Percentiles rank a stretch among this genome's conserved stretches.
phyloP scores from a whole-genome alignment of 2,113 vertebrate genomes.

The Microcebus tavaratra region DNA sequence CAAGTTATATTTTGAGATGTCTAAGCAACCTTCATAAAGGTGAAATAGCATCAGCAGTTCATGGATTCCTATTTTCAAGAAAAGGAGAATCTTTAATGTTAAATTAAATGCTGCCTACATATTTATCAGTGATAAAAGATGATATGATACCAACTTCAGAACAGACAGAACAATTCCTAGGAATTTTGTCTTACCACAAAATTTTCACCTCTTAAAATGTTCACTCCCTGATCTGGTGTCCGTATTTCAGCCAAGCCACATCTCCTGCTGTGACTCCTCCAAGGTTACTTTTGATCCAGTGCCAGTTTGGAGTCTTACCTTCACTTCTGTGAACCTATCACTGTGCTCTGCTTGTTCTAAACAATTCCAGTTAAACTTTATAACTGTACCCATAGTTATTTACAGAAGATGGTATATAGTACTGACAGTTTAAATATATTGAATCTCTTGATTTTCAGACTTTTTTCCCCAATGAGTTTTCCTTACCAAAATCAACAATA shows the following conservation, averaged over 20 bases:
- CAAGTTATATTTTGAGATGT: background rate
- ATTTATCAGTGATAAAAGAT: background rate
- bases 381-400: background rate
- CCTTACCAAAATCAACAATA: slow-evolving; percentile 44
- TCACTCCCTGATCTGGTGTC: background rate
- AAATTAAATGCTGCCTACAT: background rate
- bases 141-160: slow-evolving; percentile 7
- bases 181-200: background rate
- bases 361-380: background rate
- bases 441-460: slow-evolving; percentile 4
- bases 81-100: slow-evolving; percentile 4
- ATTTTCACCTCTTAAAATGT: slow-evolving; percentile 25
- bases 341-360: background rate
- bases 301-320: background rate
- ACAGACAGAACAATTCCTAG: slow-evolving; percentile 20
- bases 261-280: background rate
- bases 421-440: slow-evolving; percentile 2
- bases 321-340: background rate
- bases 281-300: background rate
- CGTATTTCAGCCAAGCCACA: background rate
- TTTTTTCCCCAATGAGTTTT: background rate
- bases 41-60: background rate
- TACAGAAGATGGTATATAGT: background rate
- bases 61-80: background rate
- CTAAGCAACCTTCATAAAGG: background rate